A percentile compares a stretch with the other conserved stretches of the same genome.
phyloP scores from a whole-genome alignment of 2,797 vertebrate genomes.

The Tenualosa thibaudeaui region DNA sequence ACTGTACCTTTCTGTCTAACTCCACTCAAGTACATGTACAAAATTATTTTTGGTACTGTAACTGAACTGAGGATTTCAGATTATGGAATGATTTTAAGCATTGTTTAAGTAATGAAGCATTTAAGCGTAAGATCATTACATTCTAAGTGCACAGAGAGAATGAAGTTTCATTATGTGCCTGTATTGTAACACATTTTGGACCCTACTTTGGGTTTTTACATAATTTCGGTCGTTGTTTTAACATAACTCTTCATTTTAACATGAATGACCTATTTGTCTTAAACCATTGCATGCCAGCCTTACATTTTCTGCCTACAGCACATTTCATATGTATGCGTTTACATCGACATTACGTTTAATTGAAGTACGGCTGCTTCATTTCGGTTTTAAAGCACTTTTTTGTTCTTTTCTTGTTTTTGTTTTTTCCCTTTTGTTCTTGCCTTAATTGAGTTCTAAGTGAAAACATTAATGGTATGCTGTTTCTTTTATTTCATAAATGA shows the following conservation, averaged over 20 bases:
- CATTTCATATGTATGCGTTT: slow-evolving; percentile 42
- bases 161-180: slow-evolving; percentile 5
- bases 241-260: neutral
- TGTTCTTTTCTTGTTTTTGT: neutral
- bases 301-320: slow-evolving; percentile 21
- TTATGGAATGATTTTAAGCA: neutral
- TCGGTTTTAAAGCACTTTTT: slow-evolving; percentile 4
- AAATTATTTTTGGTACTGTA: neutral
- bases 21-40: slow-evolving; percentile 7
- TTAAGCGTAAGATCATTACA: neutral
- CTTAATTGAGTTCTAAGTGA: neutral
- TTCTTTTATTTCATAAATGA: neutral
- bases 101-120: neutral
- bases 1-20: neutral
- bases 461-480: neutral
- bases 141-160: neutral
- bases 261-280: neutral
- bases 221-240: neutral
- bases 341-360: slow-evolving; percentile 32
- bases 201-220: neutral
- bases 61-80: neutral
- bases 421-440: too few species aligned
- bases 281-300: slow-evolving; percentile 39
- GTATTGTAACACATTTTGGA: neutral
- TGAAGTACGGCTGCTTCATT: slow-evolving; percentile 23